Conservation (phyloP, 2,888 invertebrate species). For the Polymixis flavicincta region DNA sequence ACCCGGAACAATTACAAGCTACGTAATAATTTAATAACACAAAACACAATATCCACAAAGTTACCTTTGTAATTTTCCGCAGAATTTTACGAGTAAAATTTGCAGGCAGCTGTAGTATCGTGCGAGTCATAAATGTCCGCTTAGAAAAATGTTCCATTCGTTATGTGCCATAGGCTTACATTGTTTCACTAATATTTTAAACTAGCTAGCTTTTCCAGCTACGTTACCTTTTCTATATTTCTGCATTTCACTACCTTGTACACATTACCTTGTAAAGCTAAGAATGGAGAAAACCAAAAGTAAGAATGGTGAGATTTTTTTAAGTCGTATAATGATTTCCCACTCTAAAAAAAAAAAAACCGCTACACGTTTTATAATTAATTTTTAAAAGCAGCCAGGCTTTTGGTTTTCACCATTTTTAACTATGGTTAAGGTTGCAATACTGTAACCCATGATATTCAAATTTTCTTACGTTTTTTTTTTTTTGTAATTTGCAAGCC, state of each 20-base stretch:
- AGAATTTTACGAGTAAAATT: conserved; percentile 44
- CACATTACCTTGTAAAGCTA: too few relatives aligned
- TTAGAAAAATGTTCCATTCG: conserved; percentile 52
- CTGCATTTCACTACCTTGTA: conserved; percentile 1
- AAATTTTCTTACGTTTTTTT: too few relatives aligned
- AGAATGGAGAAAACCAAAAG: too few relatives aligned
- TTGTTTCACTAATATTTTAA: conserved; percentile 49
- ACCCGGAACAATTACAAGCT: background rate
- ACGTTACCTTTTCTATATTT: conserved; percentile 31
- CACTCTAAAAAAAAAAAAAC: too few relatives aligned
- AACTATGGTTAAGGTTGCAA: too few relatives aligned
- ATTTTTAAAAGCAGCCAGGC: too few relatives aligned
- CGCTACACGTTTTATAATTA: too few relatives aligned
- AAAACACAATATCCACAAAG: conserved; percentile 41
- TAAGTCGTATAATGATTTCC: too few relatives aligned
- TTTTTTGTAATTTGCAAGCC: too few relatives aligned
- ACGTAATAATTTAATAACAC: conserved; percentile 8
- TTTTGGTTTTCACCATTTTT: too few relatives aligned
- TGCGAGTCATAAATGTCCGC: conserved; percentile 40
- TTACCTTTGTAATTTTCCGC: conserved; percentile 35
- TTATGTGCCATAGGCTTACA: conserved; percentile 39
- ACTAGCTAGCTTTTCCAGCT: conserved; percentile 11
- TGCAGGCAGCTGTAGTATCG: conserved; percentile 30
- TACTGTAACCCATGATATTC: too few relatives aligned
- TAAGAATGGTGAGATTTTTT: too few relatives aligned